Base-by-base conservation (phyloP, 2,113 vertebrate genomes). In the Crotalus horridus region DNA sequence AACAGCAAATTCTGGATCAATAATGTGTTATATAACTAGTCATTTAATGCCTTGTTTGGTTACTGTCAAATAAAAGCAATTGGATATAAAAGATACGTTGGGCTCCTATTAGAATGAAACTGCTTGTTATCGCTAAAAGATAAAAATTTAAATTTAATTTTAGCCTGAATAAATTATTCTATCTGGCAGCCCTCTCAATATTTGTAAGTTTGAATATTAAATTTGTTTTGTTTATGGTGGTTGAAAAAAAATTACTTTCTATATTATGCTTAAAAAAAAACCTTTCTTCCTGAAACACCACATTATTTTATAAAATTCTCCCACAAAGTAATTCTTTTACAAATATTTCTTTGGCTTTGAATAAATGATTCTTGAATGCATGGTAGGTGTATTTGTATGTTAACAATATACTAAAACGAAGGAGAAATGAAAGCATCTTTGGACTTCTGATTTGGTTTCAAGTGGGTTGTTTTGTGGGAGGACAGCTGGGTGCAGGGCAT, bases 341-440 rank as follows among this genome's bases (percentile, higher is more conserved):
- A 33, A 39, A 20, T 39, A 39, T 39, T 33, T 39, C 69, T 69
- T 69, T 33, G 29, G 13, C 39, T 81, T 43, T 9, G 17, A 81
- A 81, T 39, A 81, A 9, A 81, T 33, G 6, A 81, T 43, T 81
- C 17, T 81, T 94, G 89, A 95, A 86, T 85, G 33, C 91, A 0
- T 1, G 7, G 74, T 33, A 81, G 94, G 94, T 94, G 94, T 97
- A 96, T 96, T 96, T 96, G 96, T 91, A 87, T 92, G 94, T 85
- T 95, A 74, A 95, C 91, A 96, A 92, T 96, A 95, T 94, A 94
- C 94, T 96, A 87, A 95, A 93, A 95, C 95, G 96, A 97, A 97
- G 94, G 95, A 96, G 95, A 97, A 96, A 12, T 55, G 46, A 64
- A 96, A 94, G 95, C 91, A 59, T 89, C 94, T 95, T 95, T 95